Base-by-base conservation (phyloP, 1,140 invertebrate genomes). In the Campoletis sonorensis region DNA sequence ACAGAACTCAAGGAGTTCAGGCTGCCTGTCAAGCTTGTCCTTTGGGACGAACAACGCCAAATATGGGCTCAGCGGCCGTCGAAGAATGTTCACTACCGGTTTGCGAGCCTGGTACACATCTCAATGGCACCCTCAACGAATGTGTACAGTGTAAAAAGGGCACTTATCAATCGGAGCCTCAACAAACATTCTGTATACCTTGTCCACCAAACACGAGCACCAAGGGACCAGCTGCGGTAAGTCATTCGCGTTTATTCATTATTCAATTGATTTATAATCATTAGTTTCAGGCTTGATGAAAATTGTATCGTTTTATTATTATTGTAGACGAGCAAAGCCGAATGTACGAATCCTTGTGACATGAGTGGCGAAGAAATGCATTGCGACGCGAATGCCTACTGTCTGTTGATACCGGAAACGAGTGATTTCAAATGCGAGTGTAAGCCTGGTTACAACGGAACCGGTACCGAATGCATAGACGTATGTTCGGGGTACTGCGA, bases 171-270 rank as follows among this genome's bases (percentile, higher is more conserved):
- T 95, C 98, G 8, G 95, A 98, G 86, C 94, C 96, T 0, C 97
- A 98, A 87, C 97, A 99, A 87, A 97, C 96, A 0, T 93, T 93
- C 27, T 99, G 98, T 89, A 94, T 98, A 72, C 94, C 95, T 23
- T 99, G 98, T 89, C 97, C 97, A 51, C 95, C 96, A 4, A 98
- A 99, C 88, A 98, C 97, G 5, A 98, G 97, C 84, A 99, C 98
- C 0, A 96, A 96, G 87, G 94, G 94, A 86, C 92, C 94, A 0
- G 96, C 96, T 71, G 94, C 97, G 68, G 95, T 96, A 92, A 95
- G 95, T 94, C 80, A 23, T 64, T 26, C 61, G 23, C 61, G 23
- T 15, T 27, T n/a, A 76, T 64, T 61, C 8, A 61, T 54, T 76
- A 68, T 78, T 80, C 82, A 27, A 79, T 81, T 33, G 30, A 33